Evolutionary conservation across 2,797 vertebrate genomes (phyloP).

Genomic region (Odontamblyopus lacepedii): DNA sequence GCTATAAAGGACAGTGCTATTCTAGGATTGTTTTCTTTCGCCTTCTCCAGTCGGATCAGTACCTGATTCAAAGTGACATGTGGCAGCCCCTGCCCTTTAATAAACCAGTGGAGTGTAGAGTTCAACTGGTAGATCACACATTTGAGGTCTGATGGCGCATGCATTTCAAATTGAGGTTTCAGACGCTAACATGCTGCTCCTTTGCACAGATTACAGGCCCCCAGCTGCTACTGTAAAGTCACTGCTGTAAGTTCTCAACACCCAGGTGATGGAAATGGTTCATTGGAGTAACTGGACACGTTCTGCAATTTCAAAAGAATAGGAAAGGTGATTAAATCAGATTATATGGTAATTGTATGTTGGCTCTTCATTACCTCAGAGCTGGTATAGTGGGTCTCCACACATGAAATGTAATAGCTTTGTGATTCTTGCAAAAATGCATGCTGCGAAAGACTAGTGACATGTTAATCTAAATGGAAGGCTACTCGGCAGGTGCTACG

Average conservation of each 20-base stretch:
- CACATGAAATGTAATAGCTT: neutral
- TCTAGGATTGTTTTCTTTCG: neutral
- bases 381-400: neutral
- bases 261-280: slow-evolving; percentile 17
- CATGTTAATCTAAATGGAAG: neutral
- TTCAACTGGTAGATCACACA: slow-evolving; percentile 33
- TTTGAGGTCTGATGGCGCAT: slow-evolving; percentile 16
- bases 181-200: slow-evolving; percentile 19
- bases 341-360: neutral
- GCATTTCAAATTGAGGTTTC: slow-evolving; percentile 20
- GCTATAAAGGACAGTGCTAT: neutral
- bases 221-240: slow-evolving; percentile 17
- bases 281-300: slow-evolving; percentile 19
- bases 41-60: neutral
- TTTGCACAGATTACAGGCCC: slow-evolving; percentile 22
- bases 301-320: neutral
- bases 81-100: slow-evolving; percentile 4
- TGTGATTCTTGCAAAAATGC: slow-evolving; percentile 11
- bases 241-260: slow-evolving; percentile 9
- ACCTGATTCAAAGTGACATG: slow-evolving; percentile 12
- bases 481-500: slow-evolving; percentile 6
- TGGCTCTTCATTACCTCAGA: slow-evolving; percentile 12
- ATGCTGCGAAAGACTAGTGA: neutral
- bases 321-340: slow-evolving; percentile 5
- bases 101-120: slow-evolving; percentile 4